Conservation (phyloP, 2,888 invertebrate species). For the Lycaena phlaeas region DNA sequence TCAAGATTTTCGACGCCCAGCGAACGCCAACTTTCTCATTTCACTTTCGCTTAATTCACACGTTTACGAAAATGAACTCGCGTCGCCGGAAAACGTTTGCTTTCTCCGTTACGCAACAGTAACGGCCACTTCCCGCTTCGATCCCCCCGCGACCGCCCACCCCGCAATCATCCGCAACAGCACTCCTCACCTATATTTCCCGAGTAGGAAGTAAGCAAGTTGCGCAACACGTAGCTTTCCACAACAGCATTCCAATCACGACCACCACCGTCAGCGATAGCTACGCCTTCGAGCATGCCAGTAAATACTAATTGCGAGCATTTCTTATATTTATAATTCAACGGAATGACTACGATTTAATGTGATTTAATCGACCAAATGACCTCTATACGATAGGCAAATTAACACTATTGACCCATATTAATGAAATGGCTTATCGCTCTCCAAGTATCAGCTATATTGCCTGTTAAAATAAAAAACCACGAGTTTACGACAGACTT, state of each 20-base stretch:
- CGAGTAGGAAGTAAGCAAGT: slow-evolving; percentile 51
- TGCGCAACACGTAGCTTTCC: slow-evolving; percentile 49
- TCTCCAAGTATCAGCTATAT: too few relatives aligned
- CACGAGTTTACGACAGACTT: too few relatives aligned
- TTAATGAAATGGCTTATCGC: too few relatives aligned
- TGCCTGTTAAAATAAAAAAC: too few relatives aligned
- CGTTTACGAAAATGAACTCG: slow-evolving; percentile 67
- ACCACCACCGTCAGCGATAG: too few relatives aligned
- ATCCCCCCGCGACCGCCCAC: slow-evolving; percentile 15
- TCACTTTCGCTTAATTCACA: slow-evolving; percentile 69
- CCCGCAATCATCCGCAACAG: slow-evolving; percentile 17
- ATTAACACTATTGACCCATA: too few relatives aligned
- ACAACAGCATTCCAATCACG: slow-evolving; percentile 26
- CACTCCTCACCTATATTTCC: slow-evolving; percentile 64
- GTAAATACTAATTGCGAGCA: not conserved
- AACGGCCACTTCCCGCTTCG: slow-evolving; percentile 49
- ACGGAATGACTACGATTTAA: too few relatives aligned
- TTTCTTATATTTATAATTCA: too few relatives aligned
- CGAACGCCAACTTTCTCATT: slow-evolving; percentile 42
- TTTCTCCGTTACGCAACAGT: slow-evolving; percentile 65
- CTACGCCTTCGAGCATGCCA: slow-evolving; percentile 7
- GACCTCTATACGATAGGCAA: too few relatives aligned
- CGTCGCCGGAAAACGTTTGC: slow-evolving; percentile 60
- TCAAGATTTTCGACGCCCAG: slow-evolving; percentile 12
- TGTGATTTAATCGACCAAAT: too few relatives aligned